Percentiles rank a stretch among this genome's conserved stretches.
Evolutionary conservation across 2,797 vertebrate species (phyloP).

Genomic region (Characodon lateralis): DNA sequence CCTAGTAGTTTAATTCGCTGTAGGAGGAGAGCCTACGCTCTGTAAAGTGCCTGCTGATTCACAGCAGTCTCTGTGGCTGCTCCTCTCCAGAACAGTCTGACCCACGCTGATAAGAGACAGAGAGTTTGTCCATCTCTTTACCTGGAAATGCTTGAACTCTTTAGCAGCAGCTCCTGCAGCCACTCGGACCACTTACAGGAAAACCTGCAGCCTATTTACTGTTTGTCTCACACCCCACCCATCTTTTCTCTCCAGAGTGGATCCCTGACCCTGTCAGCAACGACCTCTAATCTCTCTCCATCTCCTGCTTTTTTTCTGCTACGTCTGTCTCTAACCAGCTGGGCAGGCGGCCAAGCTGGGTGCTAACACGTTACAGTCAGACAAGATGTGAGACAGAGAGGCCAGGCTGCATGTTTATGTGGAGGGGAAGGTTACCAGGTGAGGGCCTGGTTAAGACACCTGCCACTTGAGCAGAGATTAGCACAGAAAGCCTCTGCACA

Average conservation of each 20-base stretch:
- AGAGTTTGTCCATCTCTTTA: constrained; percentile 29
- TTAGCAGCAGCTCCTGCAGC: constrained; percentile 22
- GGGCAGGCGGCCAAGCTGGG: constrained; percentile 57
- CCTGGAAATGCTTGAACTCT: constrained; percentile 38
- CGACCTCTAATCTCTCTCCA: constrained; percentile 65
- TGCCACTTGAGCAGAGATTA: constrained; percentile 77
- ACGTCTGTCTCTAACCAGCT: constrained; percentile 50
- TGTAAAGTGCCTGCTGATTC: constrained; percentile 54
- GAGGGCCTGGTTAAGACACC: constrained; percentile 77
- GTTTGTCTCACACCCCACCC: constrained; percentile 41
- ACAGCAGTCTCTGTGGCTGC: constrained; percentile 36
- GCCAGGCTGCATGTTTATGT: constrained; percentile 28
- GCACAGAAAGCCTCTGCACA: constrained; percentile 61
- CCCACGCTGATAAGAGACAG: constrained; percentile 42
- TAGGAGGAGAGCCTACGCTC: constrained; percentile 30
- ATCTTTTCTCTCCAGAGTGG: constrained; percentile 38
- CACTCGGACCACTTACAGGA: constrained; percentile 35
- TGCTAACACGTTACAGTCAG: constrained; percentile 45
- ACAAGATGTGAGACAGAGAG: constrained; percentile 44
- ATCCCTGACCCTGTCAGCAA: constrained; percentile 43
- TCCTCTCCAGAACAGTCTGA: constrained; percentile 46
- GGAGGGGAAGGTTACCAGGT: constrained; percentile 71
- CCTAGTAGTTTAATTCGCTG: constrained; percentile 40
- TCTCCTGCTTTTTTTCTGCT: constrained; percentile 53
- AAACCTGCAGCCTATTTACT: constrained; percentile 47